Percentiles rank a stretch among this genome's conserved stretches.
Evolutionary conservation across 2,888 invertebrate genomes (phyloP).

Genomic region (Pantelozetes paolii): DNA sequence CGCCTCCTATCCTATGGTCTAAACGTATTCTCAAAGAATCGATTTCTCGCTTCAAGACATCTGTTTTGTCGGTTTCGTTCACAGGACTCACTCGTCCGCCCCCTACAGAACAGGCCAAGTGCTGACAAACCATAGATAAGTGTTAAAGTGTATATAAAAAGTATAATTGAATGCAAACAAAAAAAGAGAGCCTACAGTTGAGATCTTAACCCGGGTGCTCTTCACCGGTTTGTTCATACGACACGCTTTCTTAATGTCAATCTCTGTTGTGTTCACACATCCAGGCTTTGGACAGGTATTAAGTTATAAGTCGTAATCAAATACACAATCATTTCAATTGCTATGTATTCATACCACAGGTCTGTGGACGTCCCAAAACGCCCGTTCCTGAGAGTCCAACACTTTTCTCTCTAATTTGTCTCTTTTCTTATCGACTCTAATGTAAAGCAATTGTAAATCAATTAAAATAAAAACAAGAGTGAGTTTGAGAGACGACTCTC

Average conservation of each 20-base stretch:
- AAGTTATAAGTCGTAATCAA: background rate
- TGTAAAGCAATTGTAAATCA: constrained; percentile 43
- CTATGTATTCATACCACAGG: constrained; percentile 70
- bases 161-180: too few species aligned
- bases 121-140: constrained; percentile 46
- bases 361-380: constrained; percentile 99
- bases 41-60: constrained; percentile 55
- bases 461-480: background rate
- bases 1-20: constrained; percentile 60
- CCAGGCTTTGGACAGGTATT: constrained; percentile 83
- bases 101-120: constrained; percentile 56
- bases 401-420: constrained; percentile 97
- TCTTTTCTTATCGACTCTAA: constrained; percentile 89
- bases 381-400: constrained; percentile 95
- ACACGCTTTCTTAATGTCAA: constrained; percentile 93
- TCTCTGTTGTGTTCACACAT: constrained; percentile 96
- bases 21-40: constrained; percentile 69
- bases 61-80: constrained; percentile 38
- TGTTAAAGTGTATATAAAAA: too few species aligned
- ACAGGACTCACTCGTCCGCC: constrained; percentile 60
- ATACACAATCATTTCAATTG: background rate
- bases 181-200: constrained; percentile 40
- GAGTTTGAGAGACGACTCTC: constrained; percentile 39
- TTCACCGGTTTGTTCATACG: constrained; percentile 55
- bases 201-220: constrained; percentile 43